phyloP scores from a whole-genome alignment of 35 echinoderm and acorn worm genomes.

The Patiria miniata region DNA sequence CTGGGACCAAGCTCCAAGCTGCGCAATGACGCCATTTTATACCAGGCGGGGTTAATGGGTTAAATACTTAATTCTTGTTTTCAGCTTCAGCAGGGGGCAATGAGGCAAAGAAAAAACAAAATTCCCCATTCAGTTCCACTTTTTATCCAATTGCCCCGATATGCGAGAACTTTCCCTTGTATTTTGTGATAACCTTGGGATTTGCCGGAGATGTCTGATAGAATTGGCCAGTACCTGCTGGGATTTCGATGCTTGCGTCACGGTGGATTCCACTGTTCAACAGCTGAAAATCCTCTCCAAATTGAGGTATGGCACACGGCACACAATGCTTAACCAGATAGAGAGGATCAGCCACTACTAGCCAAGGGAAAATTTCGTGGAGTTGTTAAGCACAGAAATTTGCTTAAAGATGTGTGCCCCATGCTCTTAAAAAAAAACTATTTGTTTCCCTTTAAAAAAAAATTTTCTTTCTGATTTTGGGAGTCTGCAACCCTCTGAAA shows the following conservation, averaged over 20 bases:
- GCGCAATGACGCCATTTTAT: not conserved
- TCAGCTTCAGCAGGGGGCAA: not conserved
- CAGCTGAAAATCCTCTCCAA: not conserved
- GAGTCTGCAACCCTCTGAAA: too few species aligned
- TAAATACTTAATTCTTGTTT: constrained; percentile 17
- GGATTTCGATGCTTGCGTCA: not conserved
- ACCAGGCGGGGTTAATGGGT: not conserved
- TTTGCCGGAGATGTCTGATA: not conserved
- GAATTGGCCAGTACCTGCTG: not conserved
- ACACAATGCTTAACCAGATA: too few species aligned
- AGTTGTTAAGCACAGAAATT: too few species aligned
- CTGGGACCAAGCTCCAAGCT: not conserved
- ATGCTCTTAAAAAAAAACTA: too few species aligned
- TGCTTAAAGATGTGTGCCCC: too few species aligned
- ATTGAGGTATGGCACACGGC: too few species aligned
- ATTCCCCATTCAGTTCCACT: not conserved
- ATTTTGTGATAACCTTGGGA: constrained; percentile 7
- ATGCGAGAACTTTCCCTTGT: not conserved
- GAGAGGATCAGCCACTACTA: too few species aligned
- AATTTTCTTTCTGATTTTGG: too few species aligned
- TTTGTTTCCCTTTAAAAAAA: too few species aligned
- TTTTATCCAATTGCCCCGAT: not conserved
- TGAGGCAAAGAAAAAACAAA: not conserved
- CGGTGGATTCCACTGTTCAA: not conserved
- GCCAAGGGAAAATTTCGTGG: too few species aligned